Conservation (phyloP, 2,113 vertebrate genomes). For the Nibea albiflora region DNA sequence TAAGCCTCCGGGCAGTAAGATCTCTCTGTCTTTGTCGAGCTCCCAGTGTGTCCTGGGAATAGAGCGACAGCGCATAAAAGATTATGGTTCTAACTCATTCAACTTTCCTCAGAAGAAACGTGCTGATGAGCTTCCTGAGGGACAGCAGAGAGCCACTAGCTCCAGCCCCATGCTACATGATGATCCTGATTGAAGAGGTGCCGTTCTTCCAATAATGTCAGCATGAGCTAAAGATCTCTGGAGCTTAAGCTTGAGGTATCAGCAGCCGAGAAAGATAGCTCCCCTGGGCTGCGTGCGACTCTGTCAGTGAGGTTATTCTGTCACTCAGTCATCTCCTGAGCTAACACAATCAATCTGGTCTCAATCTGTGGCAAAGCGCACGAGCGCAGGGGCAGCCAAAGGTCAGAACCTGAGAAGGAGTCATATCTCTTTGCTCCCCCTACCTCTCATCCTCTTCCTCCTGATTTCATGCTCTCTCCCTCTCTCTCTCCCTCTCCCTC, state of each 20-base stretch:
- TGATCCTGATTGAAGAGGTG: conserved; percentile 16
- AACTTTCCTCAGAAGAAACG: conserved; percentile 62
- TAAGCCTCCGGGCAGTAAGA: conserved; percentile 50
- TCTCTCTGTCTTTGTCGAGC: conserved; percentile 59
- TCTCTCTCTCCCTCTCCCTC: conserved; percentile 58
- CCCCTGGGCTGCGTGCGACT: conserved; percentile 39
- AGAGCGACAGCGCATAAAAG: conserved; percentile 50
- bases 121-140: conserved; percentile 33
- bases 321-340: conserved; percentile 59
- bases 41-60: conserved; percentile 61
- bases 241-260: conserved; percentile 36
- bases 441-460: conserved; percentile 27
- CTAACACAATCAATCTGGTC: conserved; percentile 73
- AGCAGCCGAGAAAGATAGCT: conserved; percentile 35
- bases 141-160: neutral
- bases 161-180: neutral
- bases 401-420: conserved; percentile 75
- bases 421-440: conserved; percentile 65
- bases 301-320: conserved; percentile 65
- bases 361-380: conserved; percentile 70
- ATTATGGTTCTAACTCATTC: conserved; percentile 49
- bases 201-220: conserved; percentile 43
- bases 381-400: conserved; percentile 63
- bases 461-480: conserved; percentile 44
- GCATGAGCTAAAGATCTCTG: conserved; percentile 48